phyloP scores from a whole-genome alignment of 2,113 vertebrate genomes.

The Terrapene triunguis region DNA sequence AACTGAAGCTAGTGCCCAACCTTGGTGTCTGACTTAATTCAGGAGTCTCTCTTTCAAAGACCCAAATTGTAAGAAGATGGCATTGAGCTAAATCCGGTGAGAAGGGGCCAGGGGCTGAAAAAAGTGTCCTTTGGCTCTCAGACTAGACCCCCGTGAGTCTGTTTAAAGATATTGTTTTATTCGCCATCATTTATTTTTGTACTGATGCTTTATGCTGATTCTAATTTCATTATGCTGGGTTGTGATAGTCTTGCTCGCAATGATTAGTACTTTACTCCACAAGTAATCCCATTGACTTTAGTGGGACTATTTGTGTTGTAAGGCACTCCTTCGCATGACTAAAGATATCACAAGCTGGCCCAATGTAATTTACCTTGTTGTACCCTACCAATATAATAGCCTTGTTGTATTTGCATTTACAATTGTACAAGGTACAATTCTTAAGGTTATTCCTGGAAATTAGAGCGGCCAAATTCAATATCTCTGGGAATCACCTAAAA shows the following conservation, averaged over 20 bases:
- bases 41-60: neutral
- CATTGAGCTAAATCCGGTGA: neutral
- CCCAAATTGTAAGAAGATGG: neutral
- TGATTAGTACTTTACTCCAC: neutral
- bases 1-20: neutral
- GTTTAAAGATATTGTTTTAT: neutral
- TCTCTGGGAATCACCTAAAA: neutral
- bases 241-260: neutral
- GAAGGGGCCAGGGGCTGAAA: neutral
- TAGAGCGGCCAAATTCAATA: rapidly evolving
- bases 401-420: too few species aligned
- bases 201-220: neutral
- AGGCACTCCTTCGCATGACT: rapidly evolving
- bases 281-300: neutral
- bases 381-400: neutral
- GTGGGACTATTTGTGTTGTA: neutral
- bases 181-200: neutral
- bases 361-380: neutral
- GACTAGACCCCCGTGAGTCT: neutral
- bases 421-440: rapidly evolving
- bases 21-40: neutral
- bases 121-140: neutral
- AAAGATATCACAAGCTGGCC: neutral
- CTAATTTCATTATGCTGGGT: neutral
- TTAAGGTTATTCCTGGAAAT: neutral